A percentile compares a stretch with the other conserved stretches of the same genome.
Conservation (phyloP, 2,113 vertebrate species). For the Tupaia chinensis region DNA sequence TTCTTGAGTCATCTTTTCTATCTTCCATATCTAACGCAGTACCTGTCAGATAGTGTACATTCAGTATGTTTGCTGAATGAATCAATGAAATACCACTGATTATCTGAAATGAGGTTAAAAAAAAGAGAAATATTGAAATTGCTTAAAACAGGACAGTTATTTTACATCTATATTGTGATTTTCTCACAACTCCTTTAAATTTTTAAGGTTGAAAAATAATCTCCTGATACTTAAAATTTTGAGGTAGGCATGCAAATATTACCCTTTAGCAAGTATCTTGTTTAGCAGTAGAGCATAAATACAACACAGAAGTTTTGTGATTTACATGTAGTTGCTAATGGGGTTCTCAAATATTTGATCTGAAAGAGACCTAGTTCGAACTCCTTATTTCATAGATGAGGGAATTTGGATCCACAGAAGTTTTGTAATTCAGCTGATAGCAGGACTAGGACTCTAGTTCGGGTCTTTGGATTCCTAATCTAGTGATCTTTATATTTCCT, state of each 20-base stretch:
- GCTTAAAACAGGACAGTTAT: slow-evolving; percentile 46
- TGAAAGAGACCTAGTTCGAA: slow-evolving; percentile 48
- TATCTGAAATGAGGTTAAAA: neutral
- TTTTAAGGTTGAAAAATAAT: slow-evolving; percentile 26
- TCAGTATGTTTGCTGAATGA: neutral
- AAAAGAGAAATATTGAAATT: slow-evolving; percentile 7
- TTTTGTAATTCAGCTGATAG: neutral
- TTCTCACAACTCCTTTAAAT: slow-evolving; percentile 54
- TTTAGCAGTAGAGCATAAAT: slow-evolving; percentile 28
- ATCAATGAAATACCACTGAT: neutral
- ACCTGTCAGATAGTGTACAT: neutral
- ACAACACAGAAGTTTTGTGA: slow-evolving; percentile 28
- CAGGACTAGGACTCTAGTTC: neutral
- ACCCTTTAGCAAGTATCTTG: neutral
- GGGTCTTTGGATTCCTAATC: neutral
- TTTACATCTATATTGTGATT: slow-evolving; percentile 39
- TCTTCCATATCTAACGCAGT: neutral
- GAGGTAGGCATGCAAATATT: slow-evolving; percentile 23
- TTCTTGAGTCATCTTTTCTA: neutral
- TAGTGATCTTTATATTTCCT: slow-evolving; percentile 20
- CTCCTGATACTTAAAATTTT: slow-evolving; percentile 1
- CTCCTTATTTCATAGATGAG: slow-evolving; percentile 41
- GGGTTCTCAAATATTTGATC: slow-evolving; percentile 32
- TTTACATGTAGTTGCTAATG: neutral
- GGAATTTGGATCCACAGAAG: neutral